Evolutionary conservation across 2,888 invertebrate species (phyloP).

Genomic region (Xanthorhoe spadicearia): DNA sequence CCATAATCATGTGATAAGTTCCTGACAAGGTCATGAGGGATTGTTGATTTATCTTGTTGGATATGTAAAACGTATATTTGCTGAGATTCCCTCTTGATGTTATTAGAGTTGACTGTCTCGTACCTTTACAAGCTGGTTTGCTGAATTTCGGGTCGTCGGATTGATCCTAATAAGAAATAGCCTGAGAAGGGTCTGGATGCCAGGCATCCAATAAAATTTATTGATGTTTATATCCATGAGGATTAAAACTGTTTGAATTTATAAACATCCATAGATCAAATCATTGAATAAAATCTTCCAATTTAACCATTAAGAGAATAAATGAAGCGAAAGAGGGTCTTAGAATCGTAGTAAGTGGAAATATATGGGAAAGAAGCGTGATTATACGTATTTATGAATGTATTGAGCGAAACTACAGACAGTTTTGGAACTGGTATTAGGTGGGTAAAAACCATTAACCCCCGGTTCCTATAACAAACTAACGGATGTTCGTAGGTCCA

Average conservation of each 20-base stretch:
- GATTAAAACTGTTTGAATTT: constrained; percentile 4
- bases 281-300: too few species aligned
- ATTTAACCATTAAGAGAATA: too few species aligned
- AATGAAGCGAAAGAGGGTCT: too few species aligned
- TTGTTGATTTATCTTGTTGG: not conserved
- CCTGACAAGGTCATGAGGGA: not conserved
- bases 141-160: constrained; percentile 32
- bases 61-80: not conserved
- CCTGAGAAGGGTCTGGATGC: constrained; percentile 39
- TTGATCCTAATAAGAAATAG: constrained; percentile 31
- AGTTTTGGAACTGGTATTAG: too few species aligned
- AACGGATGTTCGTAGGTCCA: too few species aligned
- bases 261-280: too few species aligned
- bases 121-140: constrained; percentile 29
- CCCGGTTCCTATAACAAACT: too few species aligned
- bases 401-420: too few species aligned
- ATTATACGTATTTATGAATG: too few species aligned
- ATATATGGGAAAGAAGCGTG: too few species aligned
- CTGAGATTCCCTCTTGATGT: not conserved
- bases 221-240: constrained; percentile 16
- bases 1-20: not conserved
- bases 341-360: too few species aligned
- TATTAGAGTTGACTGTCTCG: not conserved
- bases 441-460: too few species aligned
- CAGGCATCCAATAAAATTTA: constrained; percentile 39